phyloP scores from a whole-genome alignment of 2,797 vertebrate genomes.

The Chaetodon trifasciatus region DNA sequence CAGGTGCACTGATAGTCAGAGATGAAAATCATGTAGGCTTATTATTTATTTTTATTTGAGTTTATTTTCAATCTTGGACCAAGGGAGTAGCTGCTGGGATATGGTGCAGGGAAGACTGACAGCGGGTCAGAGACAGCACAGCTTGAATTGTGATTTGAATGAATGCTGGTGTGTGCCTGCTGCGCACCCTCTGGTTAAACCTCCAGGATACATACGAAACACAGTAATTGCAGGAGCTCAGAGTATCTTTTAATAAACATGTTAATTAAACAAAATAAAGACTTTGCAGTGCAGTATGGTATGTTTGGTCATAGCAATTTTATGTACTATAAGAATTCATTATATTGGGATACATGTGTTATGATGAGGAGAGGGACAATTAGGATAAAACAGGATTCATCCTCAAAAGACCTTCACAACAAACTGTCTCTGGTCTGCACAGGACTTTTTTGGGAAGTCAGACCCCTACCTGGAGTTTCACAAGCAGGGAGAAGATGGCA shows the following conservation, averaged over 20 bases:
- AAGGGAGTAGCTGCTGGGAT: conserved; percentile 1
- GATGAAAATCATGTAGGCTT: conserved; percentile 13
- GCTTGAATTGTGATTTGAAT: conserved; percentile 36
- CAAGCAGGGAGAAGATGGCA: conserved; percentile 94
- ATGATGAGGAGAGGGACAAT: neutral
- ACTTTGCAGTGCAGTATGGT: neutral
- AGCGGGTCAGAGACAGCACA: conserved; percentile 15
- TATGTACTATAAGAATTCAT: neutral
- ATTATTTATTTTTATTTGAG: neutral
- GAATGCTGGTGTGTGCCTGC: conserved; percentile 32
- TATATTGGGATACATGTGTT: neutral
- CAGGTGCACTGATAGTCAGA: neutral
- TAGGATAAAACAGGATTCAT: neutral
- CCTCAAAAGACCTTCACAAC: neutral
- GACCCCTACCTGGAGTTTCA: conserved; percentile 98
- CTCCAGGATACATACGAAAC: conserved; percentile 10
- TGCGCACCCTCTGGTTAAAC: conserved; percentile 32
- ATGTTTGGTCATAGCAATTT: neutral
- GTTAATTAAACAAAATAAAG: neutral
- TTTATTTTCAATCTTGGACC: conserved; percentile 14
- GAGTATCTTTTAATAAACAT: conserved; percentile 1
- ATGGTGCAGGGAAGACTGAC: conserved; percentile 13
- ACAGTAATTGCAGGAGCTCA: conserved; percentile 1
- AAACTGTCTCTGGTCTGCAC: conserved; percentile 34
- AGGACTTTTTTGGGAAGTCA: conserved; percentile 99